These are phyloP conservation scores for Nothobranchius kuhntae DNA, from an alignment of 2,113 vertebrate species.

Conservation along the genomic window DNA sequence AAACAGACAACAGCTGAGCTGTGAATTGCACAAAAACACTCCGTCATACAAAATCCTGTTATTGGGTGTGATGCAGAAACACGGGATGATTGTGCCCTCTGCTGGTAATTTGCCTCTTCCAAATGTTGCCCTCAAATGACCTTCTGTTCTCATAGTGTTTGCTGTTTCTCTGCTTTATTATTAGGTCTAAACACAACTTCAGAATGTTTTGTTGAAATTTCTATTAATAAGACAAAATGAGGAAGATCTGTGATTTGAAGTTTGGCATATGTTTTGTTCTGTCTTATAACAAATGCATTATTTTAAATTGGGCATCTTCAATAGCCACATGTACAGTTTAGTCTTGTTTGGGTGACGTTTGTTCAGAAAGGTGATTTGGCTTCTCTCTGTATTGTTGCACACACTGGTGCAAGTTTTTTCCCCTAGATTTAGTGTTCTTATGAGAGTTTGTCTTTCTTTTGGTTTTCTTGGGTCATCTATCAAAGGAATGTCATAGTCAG, in stretches of 20 bases:
- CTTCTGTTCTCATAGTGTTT: neutral
- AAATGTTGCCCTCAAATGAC: neutral
- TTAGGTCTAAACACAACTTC: neutral
- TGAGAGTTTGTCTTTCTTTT: neutral
- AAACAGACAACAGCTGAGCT: slow-evolving; percentile 38
- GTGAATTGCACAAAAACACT: slow-evolving; percentile 12
- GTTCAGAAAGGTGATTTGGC: neutral
- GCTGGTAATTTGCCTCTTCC: slow-evolving; percentile 4
- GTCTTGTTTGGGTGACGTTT: neutral
- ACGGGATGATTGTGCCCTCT: neutral
- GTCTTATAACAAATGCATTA: neutral
- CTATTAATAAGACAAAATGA: neutral
- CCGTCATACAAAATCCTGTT: slow-evolving; percentile 6
- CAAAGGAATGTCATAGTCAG: no score
- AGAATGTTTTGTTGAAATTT: neutral
- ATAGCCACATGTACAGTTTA: neutral
- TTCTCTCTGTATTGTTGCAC: neutral
- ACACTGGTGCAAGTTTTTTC: neutral
- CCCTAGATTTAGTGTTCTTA: no score
- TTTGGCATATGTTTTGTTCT: neutral
- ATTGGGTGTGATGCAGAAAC: slow-evolving; percentile 15
- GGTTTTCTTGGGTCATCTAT: neutral
- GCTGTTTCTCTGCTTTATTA: neutral
- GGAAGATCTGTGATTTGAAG: neutral
- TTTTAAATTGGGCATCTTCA: neutral